Evolutionary conservation across 2,888 invertebrate genomes (phyloP).

Genomic region (Tryphoninae sp.): DNA sequence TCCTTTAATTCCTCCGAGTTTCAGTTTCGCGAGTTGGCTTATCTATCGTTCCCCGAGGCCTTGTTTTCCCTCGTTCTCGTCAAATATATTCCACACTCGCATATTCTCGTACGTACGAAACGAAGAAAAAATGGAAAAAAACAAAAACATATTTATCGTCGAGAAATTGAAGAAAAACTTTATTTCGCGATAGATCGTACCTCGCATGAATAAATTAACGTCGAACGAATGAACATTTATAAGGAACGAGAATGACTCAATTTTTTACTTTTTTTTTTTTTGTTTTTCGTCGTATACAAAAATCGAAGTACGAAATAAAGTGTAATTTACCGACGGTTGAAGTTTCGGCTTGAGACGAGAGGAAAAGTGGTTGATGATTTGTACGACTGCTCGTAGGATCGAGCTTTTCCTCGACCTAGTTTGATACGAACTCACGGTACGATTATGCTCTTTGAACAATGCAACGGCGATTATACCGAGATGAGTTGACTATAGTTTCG

Average conservation of each 20-base stretch:
- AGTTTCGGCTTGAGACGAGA: conserved; percentile 1
- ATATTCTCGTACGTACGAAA: not conserved
- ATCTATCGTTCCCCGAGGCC: conserved; percentile 42
- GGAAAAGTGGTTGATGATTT: not conserved
- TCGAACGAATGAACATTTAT: not conserved
- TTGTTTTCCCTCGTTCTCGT: conserved; percentile 23
- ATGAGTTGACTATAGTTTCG: conserved; percentile 51
- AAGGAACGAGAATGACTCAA: too few relatives aligned
- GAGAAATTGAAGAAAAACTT: too few relatives aligned
- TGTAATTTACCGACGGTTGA: not conserved
- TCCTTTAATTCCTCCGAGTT: conserved; percentile 22
- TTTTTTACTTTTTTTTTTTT: too few relatives aligned
- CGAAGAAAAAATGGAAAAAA: too few relatives aligned
- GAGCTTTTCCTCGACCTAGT: conserved; percentile 58
- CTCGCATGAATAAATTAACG: not conserved
- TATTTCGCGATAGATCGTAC: not conserved
- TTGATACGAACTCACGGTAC: conserved; percentile 53
- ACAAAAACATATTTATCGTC: too few relatives aligned
- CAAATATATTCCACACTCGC: not conserved
- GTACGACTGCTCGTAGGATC: conserved; percentile 23
- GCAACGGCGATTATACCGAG: conserved; percentile 58
- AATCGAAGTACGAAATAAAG: too few relatives aligned
- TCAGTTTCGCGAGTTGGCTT: conserved; percentile 13
- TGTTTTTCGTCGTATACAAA: too few relatives aligned
- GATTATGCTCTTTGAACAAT: conserved; percentile 58